Percentiles rank a stretch among this genome's conserved stretches.
Conservation (phyloP, 2,113 vertebrate genomes). For the Mus musculus region DNA sequence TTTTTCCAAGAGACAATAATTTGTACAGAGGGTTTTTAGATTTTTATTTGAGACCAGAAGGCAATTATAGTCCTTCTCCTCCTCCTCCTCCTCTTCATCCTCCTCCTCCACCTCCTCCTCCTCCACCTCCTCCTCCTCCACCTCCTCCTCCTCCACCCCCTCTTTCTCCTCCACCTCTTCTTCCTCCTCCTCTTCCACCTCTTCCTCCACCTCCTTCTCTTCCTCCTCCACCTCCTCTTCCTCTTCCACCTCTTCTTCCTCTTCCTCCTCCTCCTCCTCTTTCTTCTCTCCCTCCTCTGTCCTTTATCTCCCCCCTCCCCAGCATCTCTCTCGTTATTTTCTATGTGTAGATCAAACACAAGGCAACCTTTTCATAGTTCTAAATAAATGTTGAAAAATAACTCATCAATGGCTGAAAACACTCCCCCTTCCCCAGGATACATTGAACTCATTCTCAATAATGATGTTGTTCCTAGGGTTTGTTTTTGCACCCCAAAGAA, state of each 20-base stretch:
- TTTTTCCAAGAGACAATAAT: slow-evolving; percentile 10
- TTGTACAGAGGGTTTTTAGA: slow-evolving; percentile 27
- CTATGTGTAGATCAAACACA: slow-evolving; percentile 33
- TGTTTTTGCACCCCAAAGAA: background rate
- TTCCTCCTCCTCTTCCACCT: background rate
- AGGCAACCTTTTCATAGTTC: slow-evolving; percentile 25
- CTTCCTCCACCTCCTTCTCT: background rate
- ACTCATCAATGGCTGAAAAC: slow-evolving; percentile 40
- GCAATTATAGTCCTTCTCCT: background rate
- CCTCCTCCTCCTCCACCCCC: fast-evolving
- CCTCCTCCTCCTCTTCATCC: background rate
- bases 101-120: background rate
- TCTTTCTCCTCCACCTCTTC: no score
- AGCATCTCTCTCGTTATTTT: slow-evolving; percentile 1
- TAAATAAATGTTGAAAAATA: slow-evolving; percentile 53
- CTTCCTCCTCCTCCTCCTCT: background rate
- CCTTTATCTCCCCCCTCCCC: background rate
- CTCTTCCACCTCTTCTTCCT: background rate
- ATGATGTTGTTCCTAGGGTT: background rate
- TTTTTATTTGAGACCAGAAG: background rate
- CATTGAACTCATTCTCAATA: slow-evolving; percentile 13
- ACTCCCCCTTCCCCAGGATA: background rate
- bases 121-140: background rate
- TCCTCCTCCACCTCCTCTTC: background rate
- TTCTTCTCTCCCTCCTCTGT: background rate